phyloP scores from a whole-genome alignment of 2,113 vertebrate genomes.

The Toxotes jaculatrix region DNA sequence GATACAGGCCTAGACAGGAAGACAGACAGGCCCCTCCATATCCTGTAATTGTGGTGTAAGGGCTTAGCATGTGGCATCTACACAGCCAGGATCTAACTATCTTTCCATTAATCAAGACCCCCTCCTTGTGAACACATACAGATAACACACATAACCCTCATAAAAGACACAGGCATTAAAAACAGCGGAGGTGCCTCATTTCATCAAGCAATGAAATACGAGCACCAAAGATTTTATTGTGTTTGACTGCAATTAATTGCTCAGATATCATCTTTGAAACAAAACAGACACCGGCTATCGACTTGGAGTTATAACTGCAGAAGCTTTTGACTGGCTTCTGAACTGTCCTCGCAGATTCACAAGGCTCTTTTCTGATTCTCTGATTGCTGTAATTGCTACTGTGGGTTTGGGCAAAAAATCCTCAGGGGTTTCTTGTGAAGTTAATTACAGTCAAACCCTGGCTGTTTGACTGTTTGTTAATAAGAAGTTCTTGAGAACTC shows the following conservation, averaged over 20 bases:
- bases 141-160: slow-evolving; percentile 45
- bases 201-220: slow-evolving; percentile 29
- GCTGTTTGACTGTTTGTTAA: background rate
- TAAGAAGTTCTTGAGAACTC: slow-evolving; percentile 3
- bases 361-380: slow-evolving; percentile 32
- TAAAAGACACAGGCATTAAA: slow-evolving; percentile 45
- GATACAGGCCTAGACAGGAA: slow-evolving; percentile 71
- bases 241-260: slow-evolving; percentile 55
- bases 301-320: slow-evolving; percentile 25
- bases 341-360: slow-evolving; percentile 56
- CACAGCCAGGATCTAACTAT: slow-evolving; percentile 51
- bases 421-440: background rate
- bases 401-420: slow-evolving; percentile 1
- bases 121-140: background rate
- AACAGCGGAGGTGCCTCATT: slow-evolving; percentile 1
- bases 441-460: background rate
- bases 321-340: slow-evolving; percentile 43
- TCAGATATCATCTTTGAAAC: slow-evolving; percentile 61
- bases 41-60: slow-evolving; percentile 56
- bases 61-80: slow-evolving; percentile 39
- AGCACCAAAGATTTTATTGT: slow-evolving; percentile 51
- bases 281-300: slow-evolving; percentile 35
- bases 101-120: slow-evolving; percentile 56
- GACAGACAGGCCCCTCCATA: slow-evolving; percentile 32
- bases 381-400: slow-evolving; percentile 62